Conservation (phyloP, 2,888 invertebrate genomes). For the Protonemura montana region DNA sequence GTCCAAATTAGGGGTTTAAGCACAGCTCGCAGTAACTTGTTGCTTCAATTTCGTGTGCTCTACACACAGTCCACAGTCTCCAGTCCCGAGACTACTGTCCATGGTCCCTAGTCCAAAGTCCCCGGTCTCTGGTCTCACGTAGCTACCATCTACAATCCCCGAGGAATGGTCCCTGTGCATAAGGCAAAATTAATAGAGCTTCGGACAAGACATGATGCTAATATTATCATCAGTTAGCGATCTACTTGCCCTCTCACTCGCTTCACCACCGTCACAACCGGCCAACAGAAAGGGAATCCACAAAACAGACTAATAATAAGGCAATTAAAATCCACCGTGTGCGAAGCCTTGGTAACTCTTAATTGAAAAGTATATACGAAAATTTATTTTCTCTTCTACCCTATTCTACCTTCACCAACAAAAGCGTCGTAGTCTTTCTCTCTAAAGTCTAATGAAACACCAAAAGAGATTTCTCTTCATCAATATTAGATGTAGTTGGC, state of each 20-base stretch:
- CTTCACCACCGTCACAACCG: background rate
- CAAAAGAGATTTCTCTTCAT: slow-evolving; percentile 4
- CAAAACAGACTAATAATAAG: background rate
- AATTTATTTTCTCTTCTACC: background rate
- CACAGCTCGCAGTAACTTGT: background rate
- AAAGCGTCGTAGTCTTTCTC: background rate
- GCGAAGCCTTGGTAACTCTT: background rate
- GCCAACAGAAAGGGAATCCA: background rate
- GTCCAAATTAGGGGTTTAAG: background rate
- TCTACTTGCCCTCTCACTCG: background rate
- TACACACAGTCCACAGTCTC: too few relatives aligned
- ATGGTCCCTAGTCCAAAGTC: background rate
- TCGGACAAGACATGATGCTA: background rate
- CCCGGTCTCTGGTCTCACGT: background rate
- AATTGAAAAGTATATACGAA: slow-evolving; percentile 1
- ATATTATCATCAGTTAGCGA: background rate
- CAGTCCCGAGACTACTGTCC: background rate
- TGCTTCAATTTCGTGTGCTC: background rate
- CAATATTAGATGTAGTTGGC: background rate
- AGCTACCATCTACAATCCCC: background rate
- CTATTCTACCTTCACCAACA: background rate
- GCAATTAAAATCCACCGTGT: background rate
- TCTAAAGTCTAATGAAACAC: slow-evolving; percentile 12
- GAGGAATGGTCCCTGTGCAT: background rate
- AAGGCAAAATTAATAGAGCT: background rate